Conservation (phyloP, 1,140 invertebrate species). For the Atta texana region DNA sequence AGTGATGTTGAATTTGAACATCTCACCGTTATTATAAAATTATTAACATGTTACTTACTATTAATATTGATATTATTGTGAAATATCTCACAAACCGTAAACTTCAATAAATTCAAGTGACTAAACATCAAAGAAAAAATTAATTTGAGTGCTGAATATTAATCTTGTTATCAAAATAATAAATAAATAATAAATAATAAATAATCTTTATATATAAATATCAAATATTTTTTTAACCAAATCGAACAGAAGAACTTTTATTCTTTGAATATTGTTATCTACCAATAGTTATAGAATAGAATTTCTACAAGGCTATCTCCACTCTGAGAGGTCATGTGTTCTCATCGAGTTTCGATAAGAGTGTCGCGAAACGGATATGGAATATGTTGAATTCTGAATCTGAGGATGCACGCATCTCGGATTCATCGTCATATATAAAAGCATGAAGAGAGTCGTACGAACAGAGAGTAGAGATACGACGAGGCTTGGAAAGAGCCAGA, state of each 20-base stretch:
- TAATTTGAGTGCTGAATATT: background rate
- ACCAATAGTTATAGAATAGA: background rate
- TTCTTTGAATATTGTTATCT: background rate
- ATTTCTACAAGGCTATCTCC: background rate
- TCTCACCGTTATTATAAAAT: background rate
- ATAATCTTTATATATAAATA: background rate
- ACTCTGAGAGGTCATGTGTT: background rate
- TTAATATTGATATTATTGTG: background rate
- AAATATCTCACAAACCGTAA: background rate
- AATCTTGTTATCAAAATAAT: background rate
- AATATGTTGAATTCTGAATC: constrained; percentile 65
- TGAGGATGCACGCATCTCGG: constrained; percentile 57
- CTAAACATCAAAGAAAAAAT: background rate
- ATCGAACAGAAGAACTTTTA: background rate
- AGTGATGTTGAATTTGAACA: background rate
- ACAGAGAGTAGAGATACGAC: constrained; percentile 44
- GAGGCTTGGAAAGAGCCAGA: constrained; percentile 74
- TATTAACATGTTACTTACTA: background rate
- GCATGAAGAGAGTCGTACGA: constrained; percentile 47
- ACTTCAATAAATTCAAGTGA: background rate
- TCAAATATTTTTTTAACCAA: background rate
- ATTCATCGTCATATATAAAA: constrained; percentile 39
- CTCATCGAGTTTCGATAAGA: constrained; percentile 28
- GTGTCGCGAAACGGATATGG: constrained; percentile 56
- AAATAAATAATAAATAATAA: constrained; percentile 9